Base-by-base conservation (phyloP, 2,888 invertebrate species). In the Physocephala rufipes region DNA sequence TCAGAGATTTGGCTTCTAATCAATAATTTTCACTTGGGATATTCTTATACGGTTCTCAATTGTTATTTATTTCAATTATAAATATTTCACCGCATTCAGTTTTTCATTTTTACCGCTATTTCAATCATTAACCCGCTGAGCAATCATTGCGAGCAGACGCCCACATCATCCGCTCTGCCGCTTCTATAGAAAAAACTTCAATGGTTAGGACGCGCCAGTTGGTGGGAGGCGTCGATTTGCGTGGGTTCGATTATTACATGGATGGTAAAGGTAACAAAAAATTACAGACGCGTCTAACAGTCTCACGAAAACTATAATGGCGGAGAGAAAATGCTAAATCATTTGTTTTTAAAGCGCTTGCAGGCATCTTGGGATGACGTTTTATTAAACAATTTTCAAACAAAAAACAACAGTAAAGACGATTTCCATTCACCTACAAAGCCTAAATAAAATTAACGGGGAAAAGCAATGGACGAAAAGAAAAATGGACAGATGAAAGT, bases 361-460 rank as follows among this genome's bases (percentile, higher is more conserved):
- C 36, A 36, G 36, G 5, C 36, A 36, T 36, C n/a, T 74, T 76
- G 77, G 73, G 75, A 74, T 75, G 75, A 74, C 74, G 75, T 75
- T 77, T 76, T 75, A 79, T 78, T 79, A 36, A 4, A 36, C 9
- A 36, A 36, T 4, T 36, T 36, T 36, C 4, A 36, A 9, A n/a
- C n/a, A n/a, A n/a, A n/a, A n/a, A n/a, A n/a, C n/a, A n/a, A n/a
- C n/a, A n/a, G n/a, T n/a, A 36, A 36, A 36, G 9, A 36, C 36
- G 36, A 36, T 7, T 75, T 73, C 36, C 51, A 21, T 7, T 4
- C 36, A 36, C 9, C 36, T 36, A 61, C 62, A 51, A 30, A 62
- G 61, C 51, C 24, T 30, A 30, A 7, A 68, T 36, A 58, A 43
- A 58, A 43, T 67, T 65, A 58, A 58, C 26, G 43, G 19, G 45